Evolutionary conservation across 2,113 vertebrate species (phyloP).

Genomic region (Empidonax traillii): DNA sequence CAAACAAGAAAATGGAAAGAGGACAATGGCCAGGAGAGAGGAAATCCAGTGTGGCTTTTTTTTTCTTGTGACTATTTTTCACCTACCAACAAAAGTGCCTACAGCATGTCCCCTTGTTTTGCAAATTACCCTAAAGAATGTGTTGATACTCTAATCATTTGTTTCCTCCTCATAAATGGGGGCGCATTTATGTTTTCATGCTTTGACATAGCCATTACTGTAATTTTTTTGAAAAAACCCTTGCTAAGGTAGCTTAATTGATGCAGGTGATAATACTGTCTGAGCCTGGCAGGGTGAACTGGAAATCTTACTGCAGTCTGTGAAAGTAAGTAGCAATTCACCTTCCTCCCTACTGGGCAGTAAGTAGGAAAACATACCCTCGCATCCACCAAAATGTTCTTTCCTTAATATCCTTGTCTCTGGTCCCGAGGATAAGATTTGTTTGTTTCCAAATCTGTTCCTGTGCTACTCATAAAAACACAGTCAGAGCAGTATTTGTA

Average conservation of each 20-base stretch:
- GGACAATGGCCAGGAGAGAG: background rate
- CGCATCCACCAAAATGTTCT: constrained; percentile 64
- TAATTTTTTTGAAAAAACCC: constrained; percentile 26
- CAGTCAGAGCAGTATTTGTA: background rate
- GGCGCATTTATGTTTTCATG: background rate
- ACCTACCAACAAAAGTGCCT: background rate
- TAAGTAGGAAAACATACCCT: constrained; percentile 57
- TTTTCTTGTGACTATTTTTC: background rate
- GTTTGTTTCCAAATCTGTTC: constrained; percentile 52
- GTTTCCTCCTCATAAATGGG: constrained; percentile 45
- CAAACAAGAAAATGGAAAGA: background rate
- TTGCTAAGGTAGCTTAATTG: constrained; percentile 44
- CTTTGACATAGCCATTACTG: constrained; percentile 29
- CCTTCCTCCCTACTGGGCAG: constrained; percentile 69
- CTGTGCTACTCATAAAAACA: background rate
- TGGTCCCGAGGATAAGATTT: constrained; percentile 47
- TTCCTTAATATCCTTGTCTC: constrained; percentile 56
- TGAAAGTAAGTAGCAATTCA: constrained; percentile 64
- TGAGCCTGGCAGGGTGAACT: constrained; percentile 41
- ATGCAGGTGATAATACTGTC: constrained; percentile 55
- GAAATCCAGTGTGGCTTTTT: background rate
- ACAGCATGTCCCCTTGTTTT: background rate
- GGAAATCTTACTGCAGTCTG: constrained; percentile 33
- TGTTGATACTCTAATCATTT: constrained; percentile 44
- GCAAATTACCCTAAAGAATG: background rate